Evolutionary conservation across 2,113 vertebrate species (phyloP), one percentile per base, ranked within the genome.

Genomic region (Malurus cyaneus): DNA sequence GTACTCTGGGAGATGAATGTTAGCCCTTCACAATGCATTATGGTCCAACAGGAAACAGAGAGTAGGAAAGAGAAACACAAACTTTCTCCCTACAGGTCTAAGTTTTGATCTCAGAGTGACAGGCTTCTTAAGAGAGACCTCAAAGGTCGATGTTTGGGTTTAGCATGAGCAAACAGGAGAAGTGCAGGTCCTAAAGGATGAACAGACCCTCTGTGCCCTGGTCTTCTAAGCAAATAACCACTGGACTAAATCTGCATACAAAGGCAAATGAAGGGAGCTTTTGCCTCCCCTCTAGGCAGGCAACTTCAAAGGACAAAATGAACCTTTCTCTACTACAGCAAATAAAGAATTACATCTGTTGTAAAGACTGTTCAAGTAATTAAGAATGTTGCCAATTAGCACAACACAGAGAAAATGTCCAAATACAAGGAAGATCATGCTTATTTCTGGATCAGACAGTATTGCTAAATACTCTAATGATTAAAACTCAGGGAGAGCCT

Each of bases 91-190:
- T 89, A 69, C 28, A 65, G 49, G 88, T 26, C 15, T 53, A 42
- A 82, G 42, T 89, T 89, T 49, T 80, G 78, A 72, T 78, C 80
- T 95, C 84, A 93, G 90, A 87, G 92, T 86, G 73, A 86, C 89
- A 81, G 80, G 80, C 91, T 88, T 91, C 94, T 82, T 81, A 92
- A 89, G 19, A 8, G 72, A 87, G 94, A 74, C 85, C 96, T 95
- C 88, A 96, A 81, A 95, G 66, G 92, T 72, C 88, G 25, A 1
- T 61, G n/a, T 24, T 8, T 47, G 17, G 25, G 20, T 28, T 14
- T 18, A 93, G 92, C 86, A 76, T 64, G 72, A 94, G 57, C 61
- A 53, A 95, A 60, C 31, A 60, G 70, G 76, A 92, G 62, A 88
- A 36, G 74, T 50, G 31, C 60, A 94, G 95, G 87, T 94, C 62